Conservation (phyloP, 37 sponge, comb jelly and placozoan genomes). For the Ephydatia muelleri region DNA sequence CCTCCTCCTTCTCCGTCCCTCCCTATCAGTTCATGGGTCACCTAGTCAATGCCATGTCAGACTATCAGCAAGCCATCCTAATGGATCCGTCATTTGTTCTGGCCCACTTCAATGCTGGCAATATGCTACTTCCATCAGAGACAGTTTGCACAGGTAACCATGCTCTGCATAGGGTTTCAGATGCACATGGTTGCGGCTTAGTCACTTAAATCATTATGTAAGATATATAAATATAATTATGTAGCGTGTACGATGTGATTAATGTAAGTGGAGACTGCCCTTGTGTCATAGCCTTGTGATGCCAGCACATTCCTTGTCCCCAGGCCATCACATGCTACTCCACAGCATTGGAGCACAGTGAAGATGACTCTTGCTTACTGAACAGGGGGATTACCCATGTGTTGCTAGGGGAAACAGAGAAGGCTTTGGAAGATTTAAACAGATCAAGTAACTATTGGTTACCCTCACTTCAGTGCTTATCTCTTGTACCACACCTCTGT, state of each 20-base stretch:
- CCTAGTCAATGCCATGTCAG: constrained; percentile 67
- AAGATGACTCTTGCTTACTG: constrained; percentile 60
- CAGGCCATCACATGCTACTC: constrained; percentile 59
- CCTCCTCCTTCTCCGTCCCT: not conserved
- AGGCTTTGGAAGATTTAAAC: constrained; percentile 72
- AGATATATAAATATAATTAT: too few species aligned
- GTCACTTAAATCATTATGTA: not conserved
- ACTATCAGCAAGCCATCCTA: constrained; percentile 77
- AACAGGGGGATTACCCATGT: constrained; percentile 67
- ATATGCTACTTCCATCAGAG: constrained; percentile 77
- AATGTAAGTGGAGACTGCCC: not conserved
- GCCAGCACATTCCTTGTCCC: not conserved
- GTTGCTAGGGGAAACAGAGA: constrained; percentile 55
- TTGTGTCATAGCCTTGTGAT: not conserved
- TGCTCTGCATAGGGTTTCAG: not conserved
- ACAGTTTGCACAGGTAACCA: constrained; percentile 54
- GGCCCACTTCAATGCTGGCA: constrained; percentile 93
- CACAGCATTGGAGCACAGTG: constrained; percentile 44
- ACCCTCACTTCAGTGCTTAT: not conserved
- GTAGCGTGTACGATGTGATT: too few species aligned
- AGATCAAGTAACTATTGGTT: constrained; percentile 36
- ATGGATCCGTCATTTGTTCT: constrained; percentile 68
- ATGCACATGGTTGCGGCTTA: not conserved
- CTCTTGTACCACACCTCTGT: not conserved
- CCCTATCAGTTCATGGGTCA: constrained; percentile 68